These are phyloP conservation scores for Osmerus mordax DNA, from an alignment of 2,113 vertebrate genomes.

Conservation along the genomic window DNA sequence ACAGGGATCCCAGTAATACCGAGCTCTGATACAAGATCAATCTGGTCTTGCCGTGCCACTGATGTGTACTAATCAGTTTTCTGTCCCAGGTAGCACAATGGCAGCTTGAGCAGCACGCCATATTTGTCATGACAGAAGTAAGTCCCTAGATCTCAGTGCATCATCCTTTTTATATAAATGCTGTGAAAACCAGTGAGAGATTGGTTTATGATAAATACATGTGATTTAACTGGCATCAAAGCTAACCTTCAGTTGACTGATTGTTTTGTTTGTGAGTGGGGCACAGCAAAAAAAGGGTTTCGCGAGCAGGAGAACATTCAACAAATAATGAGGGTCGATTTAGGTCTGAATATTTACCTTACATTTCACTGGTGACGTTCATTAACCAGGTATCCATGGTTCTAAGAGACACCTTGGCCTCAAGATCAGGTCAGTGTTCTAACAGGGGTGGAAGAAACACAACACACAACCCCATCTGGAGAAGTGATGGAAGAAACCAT, in stretches of 20 bases:
- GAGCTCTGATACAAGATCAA: constrained; percentile 57
- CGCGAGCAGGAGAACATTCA: not conserved
- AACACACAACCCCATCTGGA: constrained; percentile 47
- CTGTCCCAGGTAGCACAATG: not conserved
- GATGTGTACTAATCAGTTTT: not conserved
- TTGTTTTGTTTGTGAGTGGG: not conserved
- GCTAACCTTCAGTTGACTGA: not conserved
- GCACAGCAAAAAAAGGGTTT: not conserved
- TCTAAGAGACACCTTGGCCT: constrained; percentile 52
- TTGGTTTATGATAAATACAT: not conserved
- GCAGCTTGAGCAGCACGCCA: no score
- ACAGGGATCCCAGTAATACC: constrained; percentile 60
- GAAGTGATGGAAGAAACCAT: constrained; percentile 17
- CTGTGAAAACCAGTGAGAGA: not conserved
- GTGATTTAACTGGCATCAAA: not conserved
- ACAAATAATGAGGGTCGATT: constrained; percentile 28
- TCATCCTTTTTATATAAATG: no score
- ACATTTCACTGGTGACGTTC: constrained; percentile 54
- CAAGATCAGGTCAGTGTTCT: constrained; percentile 62
- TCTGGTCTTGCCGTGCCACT: constrained; percentile 29
- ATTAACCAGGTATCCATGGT: constrained; percentile 55
- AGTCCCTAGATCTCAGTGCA: no score
- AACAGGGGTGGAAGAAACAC: constrained; percentile 4
- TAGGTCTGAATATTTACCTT: constrained; percentile 44
- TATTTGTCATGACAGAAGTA: no score